Conservation (phyloP, 2,888 invertebrate species). For the Netelia melanura region DNA sequence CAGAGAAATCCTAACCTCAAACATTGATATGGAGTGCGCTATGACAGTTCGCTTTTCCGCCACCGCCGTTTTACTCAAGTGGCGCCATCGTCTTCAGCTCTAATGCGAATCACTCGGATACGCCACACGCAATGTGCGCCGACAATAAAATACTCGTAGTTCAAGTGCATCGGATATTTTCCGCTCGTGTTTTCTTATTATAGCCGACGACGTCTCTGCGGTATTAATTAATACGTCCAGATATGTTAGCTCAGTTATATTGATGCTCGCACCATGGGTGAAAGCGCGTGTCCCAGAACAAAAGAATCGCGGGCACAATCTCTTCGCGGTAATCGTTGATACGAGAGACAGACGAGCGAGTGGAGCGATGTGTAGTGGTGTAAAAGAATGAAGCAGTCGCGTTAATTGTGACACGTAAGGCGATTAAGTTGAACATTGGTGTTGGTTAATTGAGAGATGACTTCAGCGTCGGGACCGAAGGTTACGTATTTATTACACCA, state of each 20-base stretch:
- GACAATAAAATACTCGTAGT: neutral
- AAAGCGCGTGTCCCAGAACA: constrained; percentile 16
- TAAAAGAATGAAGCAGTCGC: constrained; percentile 66
- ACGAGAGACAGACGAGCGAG: constrained; percentile 13
- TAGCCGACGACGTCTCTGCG: neutral
- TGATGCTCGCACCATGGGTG: constrained; percentile 30
- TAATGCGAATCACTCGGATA: neutral
- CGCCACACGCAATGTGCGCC: neutral
- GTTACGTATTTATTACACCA: constrained; percentile 63
- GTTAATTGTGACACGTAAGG: constrained; percentile 82
- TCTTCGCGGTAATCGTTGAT: constrained; percentile 53
- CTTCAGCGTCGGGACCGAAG: constrained; percentile 74
- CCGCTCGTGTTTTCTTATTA: neutral
- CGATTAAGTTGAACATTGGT: constrained; percentile 80
- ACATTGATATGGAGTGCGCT: too few species aligned
- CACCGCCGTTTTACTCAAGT: too few species aligned
- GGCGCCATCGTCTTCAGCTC: too few species aligned
- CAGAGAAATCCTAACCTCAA: too few species aligned
- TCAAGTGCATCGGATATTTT: neutral
- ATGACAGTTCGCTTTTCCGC: too few species aligned
- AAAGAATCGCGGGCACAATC: constrained; percentile 33
- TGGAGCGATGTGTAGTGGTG: constrained; percentile 9
- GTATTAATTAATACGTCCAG: constrained; percentile 3
- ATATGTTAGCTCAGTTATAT: neutral
- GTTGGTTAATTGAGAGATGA: constrained; percentile 81